These are phyloP conservation scores for Digitonthophagus gazella DNA, from an alignment of 2,888 invertebrate genomes.

Conservation along the genomic window DNA sequence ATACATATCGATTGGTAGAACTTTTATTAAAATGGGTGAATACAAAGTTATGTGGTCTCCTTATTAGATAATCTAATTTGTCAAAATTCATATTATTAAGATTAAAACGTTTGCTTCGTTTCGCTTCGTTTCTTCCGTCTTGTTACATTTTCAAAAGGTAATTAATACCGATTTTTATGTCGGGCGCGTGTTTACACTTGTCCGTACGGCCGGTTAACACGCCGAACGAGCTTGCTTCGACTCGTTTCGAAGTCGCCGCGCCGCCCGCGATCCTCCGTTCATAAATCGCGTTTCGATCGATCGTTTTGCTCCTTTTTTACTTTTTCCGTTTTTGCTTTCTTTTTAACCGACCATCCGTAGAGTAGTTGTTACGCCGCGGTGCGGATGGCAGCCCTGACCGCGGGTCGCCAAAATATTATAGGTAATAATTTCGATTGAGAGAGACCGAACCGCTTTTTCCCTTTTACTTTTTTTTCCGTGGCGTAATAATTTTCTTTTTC, in stretches of 20 bases:
- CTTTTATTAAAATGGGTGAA: neutral
- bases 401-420: neutral
- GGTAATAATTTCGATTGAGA: neutral
- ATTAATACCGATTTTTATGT: neutral
- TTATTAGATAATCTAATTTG: too few relatives aligned
- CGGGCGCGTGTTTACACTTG: conserved; percentile 34
- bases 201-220: conserved; percentile 31
- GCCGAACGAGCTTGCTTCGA: neutral
- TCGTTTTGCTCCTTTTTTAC: neutral
- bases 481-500: too few relatives aligned
- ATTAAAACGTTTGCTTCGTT: too few relatives aligned
- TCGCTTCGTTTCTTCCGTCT: too few relatives aligned
- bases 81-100: too few relatives aligned
- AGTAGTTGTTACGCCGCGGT: too few relatives aligned
- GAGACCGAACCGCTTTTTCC: too few relatives aligned
- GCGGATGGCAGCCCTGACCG: neutral
- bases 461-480: too few relatives aligned
- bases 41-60: too few relatives aligned
- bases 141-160: too few relatives aligned
- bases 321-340: neutral
- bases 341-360: too few relatives aligned
- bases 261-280: neutral
- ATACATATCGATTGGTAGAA: too few relatives aligned
- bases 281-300: neutral
- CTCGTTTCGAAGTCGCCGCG: neutral